phyloP scores from a whole-genome alignment of 1,140 invertebrate genomes.

The Parasteatoda tepidariorum region DNA sequence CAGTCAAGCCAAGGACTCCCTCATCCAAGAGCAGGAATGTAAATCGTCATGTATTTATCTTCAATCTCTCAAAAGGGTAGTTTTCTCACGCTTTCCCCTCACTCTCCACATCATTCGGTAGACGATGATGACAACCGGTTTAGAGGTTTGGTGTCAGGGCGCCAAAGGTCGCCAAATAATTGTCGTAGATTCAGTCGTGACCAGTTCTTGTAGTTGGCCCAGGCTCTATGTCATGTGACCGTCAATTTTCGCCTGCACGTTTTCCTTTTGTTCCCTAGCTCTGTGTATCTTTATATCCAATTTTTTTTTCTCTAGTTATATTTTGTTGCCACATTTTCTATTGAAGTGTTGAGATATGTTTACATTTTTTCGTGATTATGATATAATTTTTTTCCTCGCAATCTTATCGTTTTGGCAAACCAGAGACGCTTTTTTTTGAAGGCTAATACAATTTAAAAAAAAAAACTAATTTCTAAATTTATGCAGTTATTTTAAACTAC shows the following conservation, averaged over 20 bases:
- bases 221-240: conserved; percentile 27
- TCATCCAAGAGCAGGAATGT: conserved; percentile 33
- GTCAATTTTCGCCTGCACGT: conserved; percentile 44
- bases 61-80: background rate
- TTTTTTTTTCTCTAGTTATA: background rate
- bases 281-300: background rate
- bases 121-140: conserved; percentile 40
- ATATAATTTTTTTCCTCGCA: no score
- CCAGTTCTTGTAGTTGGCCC: conserved; percentile 17
- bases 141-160: conserved; percentile 24
- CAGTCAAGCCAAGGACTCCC: background rate
- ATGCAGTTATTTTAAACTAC: no score
- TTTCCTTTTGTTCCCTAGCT: conserved; percentile 19
- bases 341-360: background rate
- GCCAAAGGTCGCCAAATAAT: conserved; percentile 58
- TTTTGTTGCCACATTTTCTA: background rate
- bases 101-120: background rate
- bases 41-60: conserved; percentile 23
- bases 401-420: no score
- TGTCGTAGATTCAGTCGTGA: conserved; percentile 48
- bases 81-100: conserved; percentile 51
- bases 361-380: background rate
- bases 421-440: no score
- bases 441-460: no score
- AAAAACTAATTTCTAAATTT: no score